Conservation (phyloP, 2,113 vertebrate genomes). For the Cichladusa arquata region DNA sequence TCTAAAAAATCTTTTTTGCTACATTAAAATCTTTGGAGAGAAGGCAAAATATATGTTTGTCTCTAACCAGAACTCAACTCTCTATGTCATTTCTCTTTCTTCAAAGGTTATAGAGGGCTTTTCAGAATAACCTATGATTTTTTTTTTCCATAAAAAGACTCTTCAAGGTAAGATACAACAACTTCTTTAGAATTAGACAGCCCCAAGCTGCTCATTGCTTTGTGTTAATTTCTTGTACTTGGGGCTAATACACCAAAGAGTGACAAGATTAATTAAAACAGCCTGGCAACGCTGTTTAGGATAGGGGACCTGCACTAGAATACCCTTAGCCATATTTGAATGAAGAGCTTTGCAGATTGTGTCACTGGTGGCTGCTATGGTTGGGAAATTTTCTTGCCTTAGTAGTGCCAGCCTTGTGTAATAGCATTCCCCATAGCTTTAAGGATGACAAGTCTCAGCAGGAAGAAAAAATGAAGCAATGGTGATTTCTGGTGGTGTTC, state of each 20-base stretch:
- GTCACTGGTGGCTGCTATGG: background rate
- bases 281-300: background rate
- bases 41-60: background rate
- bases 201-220: background rate
- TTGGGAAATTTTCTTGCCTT: background rate
- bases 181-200: background rate
- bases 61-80: background rate
- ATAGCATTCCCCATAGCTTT: slow-evolving; percentile 3
- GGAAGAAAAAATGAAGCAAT: slow-evolving; percentile 10
- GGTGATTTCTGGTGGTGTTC: slow-evolving; percentile 27
- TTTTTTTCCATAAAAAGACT: background rate
- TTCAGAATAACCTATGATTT: background rate
- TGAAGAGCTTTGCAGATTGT: background rate
- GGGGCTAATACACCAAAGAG: background rate
- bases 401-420: slow-evolving; percentile 21
- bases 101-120: background rate
- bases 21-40: background rate
- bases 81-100: background rate
- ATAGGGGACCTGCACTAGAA: background rate
- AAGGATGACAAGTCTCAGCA: slow-evolving; percentile 24
- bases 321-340: background rate
- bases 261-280: slow-evolving; percentile 21
- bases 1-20: background rate
- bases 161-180: background rate
- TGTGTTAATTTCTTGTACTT: background rate